Evolutionary conservation across 2,797 vertebrate species (phyloP).

Genomic region (Eupleurogrammus muticus): DNA sequence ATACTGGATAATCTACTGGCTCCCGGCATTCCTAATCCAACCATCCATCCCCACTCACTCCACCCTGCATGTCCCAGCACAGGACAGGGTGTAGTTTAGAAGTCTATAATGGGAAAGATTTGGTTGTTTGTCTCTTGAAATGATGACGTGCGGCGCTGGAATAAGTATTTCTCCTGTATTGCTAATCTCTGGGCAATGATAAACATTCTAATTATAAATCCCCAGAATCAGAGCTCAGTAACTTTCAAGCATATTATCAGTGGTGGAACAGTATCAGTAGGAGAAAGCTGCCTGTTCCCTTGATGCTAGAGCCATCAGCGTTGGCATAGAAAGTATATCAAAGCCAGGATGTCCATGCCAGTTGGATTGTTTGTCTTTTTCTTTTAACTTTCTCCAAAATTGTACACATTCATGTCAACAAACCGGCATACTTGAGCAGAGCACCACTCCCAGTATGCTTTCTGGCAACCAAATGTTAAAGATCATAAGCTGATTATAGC

Average conservation of each 20-base stretch:
- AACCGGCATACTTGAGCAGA: slow-evolving; percentile 35
- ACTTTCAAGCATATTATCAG: slow-evolving; percentile 71
- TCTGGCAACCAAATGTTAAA: slow-evolving; percentile 58
- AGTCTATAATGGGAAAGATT: slow-evolving; percentile 73
- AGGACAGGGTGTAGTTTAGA: slow-evolving; percentile 76
- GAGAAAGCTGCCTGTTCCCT: slow-evolving; percentile 35
- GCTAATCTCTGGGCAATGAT: slow-evolving; percentile 77
- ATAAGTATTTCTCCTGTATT: slow-evolving; percentile 73
- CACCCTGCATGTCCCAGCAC: slow-evolving; percentile 72
- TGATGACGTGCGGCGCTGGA: slow-evolving; percentile 68
- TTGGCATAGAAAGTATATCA: slow-evolving; percentile 22
- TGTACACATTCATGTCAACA: slow-evolving; percentile 27
- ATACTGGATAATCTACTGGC: slow-evolving; percentile 85
- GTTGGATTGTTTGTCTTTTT: slow-evolving; percentile 9
- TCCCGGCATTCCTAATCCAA: slow-evolving; percentile 82
- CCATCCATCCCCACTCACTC: slow-evolving; percentile 78
- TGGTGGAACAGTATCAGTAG: slow-evolving; percentile 47
- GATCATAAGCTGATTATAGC: slow-evolving; percentile 73
- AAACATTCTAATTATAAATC: slow-evolving; percentile 78
- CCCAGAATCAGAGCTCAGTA: slow-evolving; percentile 64
- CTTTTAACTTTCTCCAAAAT: slow-evolving; percentile 18
- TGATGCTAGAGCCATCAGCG: slow-evolving; percentile 47
- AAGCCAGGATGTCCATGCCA: slow-evolving; percentile 10
- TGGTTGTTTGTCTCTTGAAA: slow-evolving; percentile 76
- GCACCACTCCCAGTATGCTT: slow-evolving; percentile 35